Evolutionary conservation across 2,888 invertebrate species (phyloP), one percentile per base, ranked within the genome.

Genomic region (Steinernema hermaphroditum): DNA sequence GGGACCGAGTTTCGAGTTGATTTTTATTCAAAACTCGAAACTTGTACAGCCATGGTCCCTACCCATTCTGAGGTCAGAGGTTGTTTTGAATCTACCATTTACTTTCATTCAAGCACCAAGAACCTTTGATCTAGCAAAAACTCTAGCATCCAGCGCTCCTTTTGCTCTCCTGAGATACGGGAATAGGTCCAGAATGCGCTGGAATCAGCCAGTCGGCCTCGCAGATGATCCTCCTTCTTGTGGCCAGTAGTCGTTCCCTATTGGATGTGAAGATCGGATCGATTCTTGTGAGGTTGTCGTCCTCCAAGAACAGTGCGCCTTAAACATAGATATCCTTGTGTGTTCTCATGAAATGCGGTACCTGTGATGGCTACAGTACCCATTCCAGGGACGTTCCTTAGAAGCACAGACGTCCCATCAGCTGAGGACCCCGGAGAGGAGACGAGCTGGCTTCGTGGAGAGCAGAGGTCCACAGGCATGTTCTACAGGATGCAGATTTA

Each of bases 361-460:
- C 54, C 54, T 22, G 27, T 27, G 4, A 54, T 27, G 27, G 54
- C 54, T 54, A 54, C 54, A 22, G 54, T 54, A 54, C 54, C 54
- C 54, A 54, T 54, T 2, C 24, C 27, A 2, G 27, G 54, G 8
- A 54, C 54, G 19, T 54, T 24, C 22, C 27, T 54, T 2, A 54
- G 24, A 6, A 54, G 22, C 2, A 54, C 54, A 24, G 54, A 19
- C 6, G 54, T 54, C 4, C 54, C 54, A 16, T 54, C 54, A 4
- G 9, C 6, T 14, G 54, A 12, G 16, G 27, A 6, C 24, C 54
- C 54, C 4, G 54, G 54, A 12, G 54, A 24, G 24, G 27, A 22
- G 14, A 54, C 12, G 54, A 54, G 54, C 54, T 54, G 54, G 27
- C 22, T 27, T 27, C 22, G 2, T 14, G 22, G 54, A 22, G 54